Conservation (phyloP, 2,888 invertebrate genomes). For the Meganola albula region DNA sequence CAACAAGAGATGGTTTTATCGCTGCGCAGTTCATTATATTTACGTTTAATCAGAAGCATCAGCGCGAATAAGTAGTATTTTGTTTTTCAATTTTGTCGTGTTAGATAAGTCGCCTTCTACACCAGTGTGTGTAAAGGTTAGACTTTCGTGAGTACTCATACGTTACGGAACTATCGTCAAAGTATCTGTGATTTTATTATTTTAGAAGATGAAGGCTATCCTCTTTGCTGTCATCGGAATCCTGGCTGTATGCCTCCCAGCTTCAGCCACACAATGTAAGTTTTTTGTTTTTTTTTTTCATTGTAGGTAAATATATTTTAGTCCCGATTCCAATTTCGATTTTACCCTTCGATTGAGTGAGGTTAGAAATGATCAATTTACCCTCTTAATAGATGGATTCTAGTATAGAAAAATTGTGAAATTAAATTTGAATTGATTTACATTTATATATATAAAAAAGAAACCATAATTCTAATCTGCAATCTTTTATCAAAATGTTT, state of each 20-base stretch:
- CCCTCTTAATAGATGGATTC: too few relatives aligned
- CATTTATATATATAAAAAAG: too few relatives aligned
- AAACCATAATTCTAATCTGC: too few relatives aligned
- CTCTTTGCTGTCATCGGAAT: constrained; percentile 67
- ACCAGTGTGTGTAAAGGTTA: constrained; percentile 95
- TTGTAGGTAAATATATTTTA: too few relatives aligned
- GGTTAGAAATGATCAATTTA: too few relatives aligned
- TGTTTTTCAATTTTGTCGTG: constrained; percentile 49
- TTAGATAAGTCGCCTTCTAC: constrained; percentile 86
- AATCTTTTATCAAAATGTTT: too few relatives aligned
- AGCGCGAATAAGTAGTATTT: constrained; percentile 41
- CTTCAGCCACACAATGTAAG: constrained; percentile 83
- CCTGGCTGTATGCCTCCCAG: constrained; percentile 67
- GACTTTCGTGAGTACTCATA: constrained; percentile 53
- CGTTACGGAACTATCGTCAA: constrained; percentile 51
- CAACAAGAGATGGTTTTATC: constrained; percentile 65
- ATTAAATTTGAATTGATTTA: too few relatives aligned
- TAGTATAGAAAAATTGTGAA: too few relatives aligned
- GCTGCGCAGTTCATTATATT: constrained; percentile 68
- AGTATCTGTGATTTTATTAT: constrained; percentile 68
- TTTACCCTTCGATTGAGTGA: too few relatives aligned
- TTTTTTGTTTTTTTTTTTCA: constrained; percentile 40
- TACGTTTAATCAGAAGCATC: constrained; percentile 53
- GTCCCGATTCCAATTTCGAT: too few relatives aligned
- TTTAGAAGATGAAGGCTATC: constrained; percentile 77